Base-by-base conservation (phyloP, 2,888 invertebrate genomes). In the Lepidocyrtinus sp. region DNA sequence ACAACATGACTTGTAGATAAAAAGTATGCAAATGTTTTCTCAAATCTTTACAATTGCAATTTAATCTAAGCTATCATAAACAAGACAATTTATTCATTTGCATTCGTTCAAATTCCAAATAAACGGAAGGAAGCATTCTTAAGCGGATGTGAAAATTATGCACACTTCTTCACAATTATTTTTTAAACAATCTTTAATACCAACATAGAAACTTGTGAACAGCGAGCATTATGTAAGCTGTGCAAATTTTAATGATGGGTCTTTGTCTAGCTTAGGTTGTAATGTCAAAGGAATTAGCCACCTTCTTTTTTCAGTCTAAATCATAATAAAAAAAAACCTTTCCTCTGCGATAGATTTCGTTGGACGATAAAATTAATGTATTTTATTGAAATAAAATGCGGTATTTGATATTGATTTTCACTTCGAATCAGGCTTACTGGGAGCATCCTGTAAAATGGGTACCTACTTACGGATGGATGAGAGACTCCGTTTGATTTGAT, bases 241-340 rank as follows among this genome's bases (percentile, higher is more conserved):
- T n/a, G n/a, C n/a, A 55, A 55, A 55, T 3, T 15, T 9, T 3
- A 55, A 9, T 55, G 55, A 55, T 55, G 17, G 55, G n/a, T 17
- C 17, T 55, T n/a, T 17, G 2, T 55, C 17, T n/a, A n/a, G n/a
- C n/a, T n/a, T n/a, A n/a, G n/a, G 9, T 2, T n/a, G 55, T 15
- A 55, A 55, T 55, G 55, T 55, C 55, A 55, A n/a, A 55, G 55
- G 17, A 17, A 12, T 55, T 55, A 17, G 55, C 55, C 55, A 55
- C 55, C 55, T 55, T 55, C n/a, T 55, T n/a, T n/a, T 55, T n/a
- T 55, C 55, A 55, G 55, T n/a, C n/a, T n/a, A n/a, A n/a, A n/a
- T n/a, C n/a, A n/a, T n/a, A 36, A 12, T 5, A 36, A 36, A 36
- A 36, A 36, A 55, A 55, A 55, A 55, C 9, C n/a, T 9, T 55